Evolutionary conservation across 30 jellyfish, hydroid and myxozoan genomes (phyloP).

Genomic region (Pelagia noctiluca): DNA sequence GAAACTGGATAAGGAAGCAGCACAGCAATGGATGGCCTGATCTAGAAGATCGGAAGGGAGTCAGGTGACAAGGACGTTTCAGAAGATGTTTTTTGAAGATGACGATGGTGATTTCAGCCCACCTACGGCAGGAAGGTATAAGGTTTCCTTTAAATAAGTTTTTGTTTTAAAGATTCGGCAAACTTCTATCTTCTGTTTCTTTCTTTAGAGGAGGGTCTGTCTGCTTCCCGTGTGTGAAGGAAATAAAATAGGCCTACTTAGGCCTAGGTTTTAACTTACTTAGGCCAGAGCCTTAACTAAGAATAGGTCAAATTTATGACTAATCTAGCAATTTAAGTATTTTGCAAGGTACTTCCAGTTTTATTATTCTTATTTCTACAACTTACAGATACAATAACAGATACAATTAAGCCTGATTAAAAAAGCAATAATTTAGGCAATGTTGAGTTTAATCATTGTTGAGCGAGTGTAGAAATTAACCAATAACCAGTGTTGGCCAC

Average conservation of each 20-base stretch:
- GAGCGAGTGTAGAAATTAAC: too few species aligned
- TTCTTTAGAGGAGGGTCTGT: neutral
- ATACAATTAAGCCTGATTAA: too few species aligned
- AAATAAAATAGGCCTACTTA: neutral
- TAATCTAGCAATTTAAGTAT: too few species aligned
- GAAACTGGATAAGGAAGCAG: too few species aligned
- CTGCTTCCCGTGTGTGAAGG: neutral
- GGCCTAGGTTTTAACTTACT: neutral
- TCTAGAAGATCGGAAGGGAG: neutral
- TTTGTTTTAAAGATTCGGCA: too few species aligned
- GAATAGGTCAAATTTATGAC: neutral
- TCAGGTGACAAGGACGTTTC: neutral
- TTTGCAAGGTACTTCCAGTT: too few species aligned
- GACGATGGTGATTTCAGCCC: constrained; percentile 76
- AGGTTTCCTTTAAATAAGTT: neutral
- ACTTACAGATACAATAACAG: too few species aligned
- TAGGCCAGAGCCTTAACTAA: neutral
- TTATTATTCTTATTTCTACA: too few species aligned
- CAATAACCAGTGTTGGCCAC: too few species aligned
- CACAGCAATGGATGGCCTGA: neutral
- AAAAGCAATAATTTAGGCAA: too few species aligned
- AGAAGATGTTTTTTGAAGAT: constrained; percentile 59
- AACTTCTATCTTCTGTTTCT: neutral
- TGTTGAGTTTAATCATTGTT: too few species aligned
- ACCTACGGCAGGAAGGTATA: constrained; percentile 60